Evolutionary conservation across 2,113 vertebrate genomes (phyloP), one percentile per base, ranked within the genome.

Genomic region (Grallaria varia): DNA sequence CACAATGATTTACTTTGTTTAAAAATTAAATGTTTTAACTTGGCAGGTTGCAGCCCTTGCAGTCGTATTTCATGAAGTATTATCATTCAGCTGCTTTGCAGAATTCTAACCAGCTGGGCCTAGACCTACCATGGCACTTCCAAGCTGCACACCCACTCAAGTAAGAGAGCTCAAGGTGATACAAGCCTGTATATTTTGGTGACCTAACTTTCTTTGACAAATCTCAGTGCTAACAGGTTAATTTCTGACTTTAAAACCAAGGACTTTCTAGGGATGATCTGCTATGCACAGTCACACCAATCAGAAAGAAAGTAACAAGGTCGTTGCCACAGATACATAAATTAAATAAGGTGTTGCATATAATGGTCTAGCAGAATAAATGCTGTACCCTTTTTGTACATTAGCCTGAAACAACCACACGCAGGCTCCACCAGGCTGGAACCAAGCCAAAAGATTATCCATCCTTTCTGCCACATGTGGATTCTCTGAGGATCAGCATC

Each of bases 201-300:
- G n/a, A n/a, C n/a, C n/a, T 33, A 64, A 28, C 21, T 10, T 45
- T 76, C 20, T 75, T 72, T 35, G 35, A 56, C 39, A 62, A 66
- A 90, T 67, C 30, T n/a, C 60, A 81, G 44, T 13, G 33, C 14
- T 8, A 62, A 59, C 1, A 37, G 55, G 30, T 80, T 59, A 35
- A 67, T 14, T 74, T 58, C 30, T 24, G 28, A 63, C 49, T 86
- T 86, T 35, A 53, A 68, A 87, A 7, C 1, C 22, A 31, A 17
- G 3, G 33, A 84, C 40, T 63, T 56, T 53, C 67, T 40, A 80
- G 58, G 19, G 16, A 27, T 2, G 4, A 66, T 50, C 55, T 60
- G 21, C 53, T 47, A 50, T 0, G 0, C 3, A 7, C 20, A 63
- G 59, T 30, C 18, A 56, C 0, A 0, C 0, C 1, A 22, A 33